Conservation (phyloP, 2,797 vertebrate species). For the Gobionotothen gibberifrons region DNA sequence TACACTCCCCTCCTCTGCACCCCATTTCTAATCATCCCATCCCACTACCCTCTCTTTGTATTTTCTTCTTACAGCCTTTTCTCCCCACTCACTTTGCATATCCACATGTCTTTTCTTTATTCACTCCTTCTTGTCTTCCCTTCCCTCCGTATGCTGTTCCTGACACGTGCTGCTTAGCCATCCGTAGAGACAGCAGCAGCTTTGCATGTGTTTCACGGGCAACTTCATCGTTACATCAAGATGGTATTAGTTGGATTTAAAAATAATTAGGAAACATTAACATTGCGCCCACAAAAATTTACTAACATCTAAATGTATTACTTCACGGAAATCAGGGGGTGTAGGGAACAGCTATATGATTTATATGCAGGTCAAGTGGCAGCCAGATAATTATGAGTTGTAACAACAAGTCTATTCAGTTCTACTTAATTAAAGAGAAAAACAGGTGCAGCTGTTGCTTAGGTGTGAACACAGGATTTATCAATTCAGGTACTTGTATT, state of each 20-base stretch:
- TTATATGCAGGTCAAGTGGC: constrained; percentile 41
- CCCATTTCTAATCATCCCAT: constrained; percentile 41
- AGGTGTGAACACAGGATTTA: constrained; percentile 3
- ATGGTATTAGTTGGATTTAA: constrained; percentile 14
- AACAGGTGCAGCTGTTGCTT: constrained; percentile 23
- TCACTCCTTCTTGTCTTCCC: constrained; percentile 10
- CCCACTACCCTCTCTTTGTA: constrained; percentile 19
- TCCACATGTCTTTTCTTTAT: constrained; percentile 25
- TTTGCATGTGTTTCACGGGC: constrained; percentile 33
- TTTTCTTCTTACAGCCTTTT: constrained; percentile 22
- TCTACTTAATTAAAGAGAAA: constrained; percentile 27
- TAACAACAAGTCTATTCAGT: constrained; percentile 57
- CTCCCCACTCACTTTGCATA: constrained; percentile 28
- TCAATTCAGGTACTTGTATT: constrained; percentile 15
- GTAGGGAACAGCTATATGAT: constrained; percentile 44
- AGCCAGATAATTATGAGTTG: constrained; percentile 38
- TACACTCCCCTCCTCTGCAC: constrained; percentile 30
- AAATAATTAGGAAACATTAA: constrained; percentile 24
- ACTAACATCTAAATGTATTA: constrained; percentile 23
- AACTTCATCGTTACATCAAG: constrained; percentile 20
- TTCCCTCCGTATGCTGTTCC: constrained; percentile 8
- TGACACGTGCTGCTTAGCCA: constrained; percentile 2
- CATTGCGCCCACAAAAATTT: background rate
- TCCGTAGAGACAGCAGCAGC: constrained; percentile 25
- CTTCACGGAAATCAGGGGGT: background rate